Percentiles rank a stretch among this genome's conserved stretches.
These are phyloP conservation scores for Theristus sp. DNA, from an alignment of 2,888 invertebrate species.

Conservation along the genomic window DNA sequence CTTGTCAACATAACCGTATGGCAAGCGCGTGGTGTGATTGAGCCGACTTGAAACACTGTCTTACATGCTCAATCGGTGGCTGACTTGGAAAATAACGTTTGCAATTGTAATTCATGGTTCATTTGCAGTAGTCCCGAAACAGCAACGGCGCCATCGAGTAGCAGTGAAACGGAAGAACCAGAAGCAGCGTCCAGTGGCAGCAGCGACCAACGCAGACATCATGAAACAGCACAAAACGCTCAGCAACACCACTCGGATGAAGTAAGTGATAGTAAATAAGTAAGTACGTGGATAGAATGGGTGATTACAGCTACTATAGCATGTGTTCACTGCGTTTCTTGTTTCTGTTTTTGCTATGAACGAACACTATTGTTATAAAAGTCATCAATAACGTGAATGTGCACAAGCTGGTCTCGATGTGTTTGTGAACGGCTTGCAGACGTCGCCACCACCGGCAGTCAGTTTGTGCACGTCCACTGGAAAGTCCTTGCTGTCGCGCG, in stretches of 20 bases:
- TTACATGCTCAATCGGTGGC: not conserved
- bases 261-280: not conserved
- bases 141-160: conserved; percentile 1
- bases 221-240: not conserved
- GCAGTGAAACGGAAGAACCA: not conserved
- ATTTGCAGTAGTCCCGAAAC: conserved; percentile 1
- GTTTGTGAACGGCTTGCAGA: too few relatives aligned
- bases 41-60: not conserved
- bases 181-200: not conserved
- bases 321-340: too few relatives aligned
- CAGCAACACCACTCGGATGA: not conserved
- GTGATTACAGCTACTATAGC: too few relatives aligned
- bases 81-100: too few relatives aligned
- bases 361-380: too few relatives aligned
- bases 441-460: too few relatives aligned
- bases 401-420: too few relatives aligned
- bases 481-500: too few relatives aligned
- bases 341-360: too few relatives aligned
- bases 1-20: not conserved
- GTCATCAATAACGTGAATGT: too few relatives aligned
- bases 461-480: too few relatives aligned
- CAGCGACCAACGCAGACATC: not conserved
- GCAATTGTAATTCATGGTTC: not conserved
- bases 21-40: not conserved
- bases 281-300: too few relatives aligned